Evolutionary conservation across 2,888 invertebrate genomes (phyloP).

Genomic region (Melipona beecheii): DNA sequence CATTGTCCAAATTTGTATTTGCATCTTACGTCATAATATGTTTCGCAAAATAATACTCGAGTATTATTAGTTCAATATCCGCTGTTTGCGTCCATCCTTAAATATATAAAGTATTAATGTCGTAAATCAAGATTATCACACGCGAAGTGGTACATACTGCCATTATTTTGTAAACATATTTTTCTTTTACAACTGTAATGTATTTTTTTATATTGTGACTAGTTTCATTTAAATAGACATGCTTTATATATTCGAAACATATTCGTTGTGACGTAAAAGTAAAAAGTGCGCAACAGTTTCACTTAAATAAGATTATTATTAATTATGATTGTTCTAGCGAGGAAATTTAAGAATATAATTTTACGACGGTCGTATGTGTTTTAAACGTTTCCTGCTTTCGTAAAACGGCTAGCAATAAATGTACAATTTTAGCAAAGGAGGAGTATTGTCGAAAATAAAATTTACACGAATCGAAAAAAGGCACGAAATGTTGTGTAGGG

Average conservation of each 20-base stretch:
- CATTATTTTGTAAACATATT: slow-evolving; percentile 61
- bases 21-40: not conserved
- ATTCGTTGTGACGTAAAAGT: slow-evolving; percentile 4
- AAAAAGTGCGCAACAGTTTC: slow-evolving; percentile 33
- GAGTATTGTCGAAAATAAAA: slow-evolving; percentile 8
- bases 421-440: not conserved
- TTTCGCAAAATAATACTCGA: slow-evolving; percentile 5
- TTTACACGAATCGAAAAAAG: slow-evolving; percentile 1
- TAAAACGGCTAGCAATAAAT: not conserved
- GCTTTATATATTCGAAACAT: not conserved
- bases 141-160: slow-evolving; percentile 45
- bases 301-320: slow-evolving; percentile 18
- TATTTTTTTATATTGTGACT: slow-evolving; percentile 43
- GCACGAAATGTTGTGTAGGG: slow-evolving; percentile 3
- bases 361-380: not conserved
- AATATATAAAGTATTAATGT: slow-evolving; percentile 33
- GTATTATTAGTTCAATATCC: slow-evolving; percentile 33
- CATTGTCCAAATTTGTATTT: slow-evolving; percentile 1
- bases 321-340: slow-evolving; percentile 15
- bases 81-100: slow-evolving; percentile 42
- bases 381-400: slow-evolving; percentile 2
- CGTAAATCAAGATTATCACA: slow-evolving; percentile 48
- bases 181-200: slow-evolving; percentile 43
- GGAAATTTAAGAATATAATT: not conserved
- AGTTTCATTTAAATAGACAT: slow-evolving; percentile 29